Conservation (phyloP, 2,888 invertebrate species). For the Sialis lutaria region DNA sequence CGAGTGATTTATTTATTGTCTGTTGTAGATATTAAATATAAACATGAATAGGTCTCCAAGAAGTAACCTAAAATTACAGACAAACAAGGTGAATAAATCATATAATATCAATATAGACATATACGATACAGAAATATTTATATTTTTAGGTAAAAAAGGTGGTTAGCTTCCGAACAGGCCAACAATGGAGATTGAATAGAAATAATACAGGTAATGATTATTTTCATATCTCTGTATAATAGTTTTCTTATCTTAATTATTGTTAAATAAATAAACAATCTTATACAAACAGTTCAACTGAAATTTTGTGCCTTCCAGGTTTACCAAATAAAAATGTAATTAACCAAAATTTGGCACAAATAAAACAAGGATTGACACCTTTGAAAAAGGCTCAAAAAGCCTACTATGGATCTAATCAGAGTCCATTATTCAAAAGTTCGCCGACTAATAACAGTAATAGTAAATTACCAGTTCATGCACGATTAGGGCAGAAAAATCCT, state of each 20-base stretch:
- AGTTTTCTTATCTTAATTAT: not conserved
- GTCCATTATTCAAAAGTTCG: slow-evolving; percentile 1
- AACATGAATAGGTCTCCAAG: no score
- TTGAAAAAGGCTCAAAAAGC: slow-evolving; percentile 3
- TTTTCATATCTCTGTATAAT: no score
- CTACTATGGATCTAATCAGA: slow-evolving; percentile 4
- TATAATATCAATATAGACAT: no score
- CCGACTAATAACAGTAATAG: not conserved
- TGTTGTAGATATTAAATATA: no score
- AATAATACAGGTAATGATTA: not conserved
- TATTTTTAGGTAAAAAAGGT: not conserved
- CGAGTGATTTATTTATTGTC: no score
- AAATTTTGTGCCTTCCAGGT: not conserved
- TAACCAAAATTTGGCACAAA: slow-evolving; percentile 1
- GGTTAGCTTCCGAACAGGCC: slow-evolving; percentile 2
- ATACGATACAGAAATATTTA: not conserved
- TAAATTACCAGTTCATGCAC: slow-evolving; percentile 4
- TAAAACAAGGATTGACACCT: slow-evolving; percentile 1
- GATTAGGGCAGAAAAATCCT: slow-evolving; percentile 1
- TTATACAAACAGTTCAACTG: not conserved
- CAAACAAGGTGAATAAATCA: no score
- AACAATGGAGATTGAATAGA: slow-evolving; percentile 2
- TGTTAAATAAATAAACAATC: not conserved
- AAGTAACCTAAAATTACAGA: no score
- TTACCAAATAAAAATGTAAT: not conserved